Evolutionary conservation across 2,888 invertebrate species (phyloP).

Genomic region (Philaethria dido): DNA sequence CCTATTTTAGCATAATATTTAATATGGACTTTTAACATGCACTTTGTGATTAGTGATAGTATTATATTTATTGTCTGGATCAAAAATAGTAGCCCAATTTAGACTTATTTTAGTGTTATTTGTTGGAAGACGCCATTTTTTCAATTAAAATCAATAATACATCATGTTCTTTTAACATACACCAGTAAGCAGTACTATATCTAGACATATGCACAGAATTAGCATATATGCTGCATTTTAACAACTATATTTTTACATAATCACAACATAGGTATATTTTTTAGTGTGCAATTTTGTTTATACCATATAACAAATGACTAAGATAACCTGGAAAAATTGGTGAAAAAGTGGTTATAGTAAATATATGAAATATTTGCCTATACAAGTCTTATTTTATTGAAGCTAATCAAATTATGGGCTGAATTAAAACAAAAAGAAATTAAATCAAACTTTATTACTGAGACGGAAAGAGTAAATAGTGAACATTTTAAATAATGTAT

Average conservation of each 20-base stretch:
- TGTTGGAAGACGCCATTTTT: too few species aligned
- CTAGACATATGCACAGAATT: background rate
- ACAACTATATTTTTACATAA: background rate
- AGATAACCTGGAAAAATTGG: too few species aligned
- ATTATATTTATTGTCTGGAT: background rate
- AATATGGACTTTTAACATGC: background rate
- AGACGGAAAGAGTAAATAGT: background rate
- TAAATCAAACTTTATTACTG: slow-evolving; percentile 4
- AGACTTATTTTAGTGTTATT: too few species aligned
- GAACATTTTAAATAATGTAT: slow-evolving; percentile 9
- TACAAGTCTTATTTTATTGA: background rate
- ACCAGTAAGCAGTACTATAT: background rate
- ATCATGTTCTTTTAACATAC: background rate
- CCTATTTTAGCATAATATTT: slow-evolving; percentile 12
- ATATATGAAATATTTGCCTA: slow-evolving; percentile 1
- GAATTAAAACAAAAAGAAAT: slow-evolving; percentile 1
- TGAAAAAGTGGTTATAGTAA: too few species aligned
- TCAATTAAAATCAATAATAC: too few species aligned
- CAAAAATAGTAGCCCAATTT: too few species aligned
- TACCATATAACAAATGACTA: too few species aligned
- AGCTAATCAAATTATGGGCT: background rate
- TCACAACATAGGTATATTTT: slow-evolving; percentile 1
- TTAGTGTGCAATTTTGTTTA: background rate
- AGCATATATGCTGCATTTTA: background rate
- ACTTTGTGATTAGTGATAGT: background rate